Conservation (phyloP, 2,888 invertebrate genomes). For the Gibbula magus region DNA sequence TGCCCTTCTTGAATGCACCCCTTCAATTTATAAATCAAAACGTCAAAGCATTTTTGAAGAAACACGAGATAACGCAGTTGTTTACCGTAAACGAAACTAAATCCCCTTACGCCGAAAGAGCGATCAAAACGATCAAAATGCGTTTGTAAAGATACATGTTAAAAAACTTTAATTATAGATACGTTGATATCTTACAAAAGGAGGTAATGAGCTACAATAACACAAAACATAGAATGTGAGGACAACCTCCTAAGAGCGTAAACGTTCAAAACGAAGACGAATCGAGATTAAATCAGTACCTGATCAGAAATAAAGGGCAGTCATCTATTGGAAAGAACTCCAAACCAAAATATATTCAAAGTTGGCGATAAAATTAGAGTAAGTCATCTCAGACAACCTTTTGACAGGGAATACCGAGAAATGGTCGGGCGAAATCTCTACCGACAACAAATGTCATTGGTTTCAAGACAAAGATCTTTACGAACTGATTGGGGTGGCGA, state of each 20-base stretch:
- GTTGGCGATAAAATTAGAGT: constrained; percentile 2
- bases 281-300: neutral
- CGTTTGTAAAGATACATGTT: constrained; percentile 37
- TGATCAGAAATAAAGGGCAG: neutral
- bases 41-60: constrained; percentile 25
- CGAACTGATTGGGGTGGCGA: constrained; percentile 34
- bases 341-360: neutral
- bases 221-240: constrained; percentile 33
- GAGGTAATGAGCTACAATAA: constrained; percentile 36
- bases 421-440: constrained; percentile 41
- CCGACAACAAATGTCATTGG: constrained; percentile 23
- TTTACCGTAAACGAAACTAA: constrained; percentile 35
- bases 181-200: constrained; percentile 34
- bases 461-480: constrained; percentile 38
- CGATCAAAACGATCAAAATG: constrained; percentile 40
- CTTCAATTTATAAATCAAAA: neutral
- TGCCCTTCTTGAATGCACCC: too few relatives aligned
- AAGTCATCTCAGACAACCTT: constrained; percentile 18
- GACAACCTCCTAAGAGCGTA: neutral
- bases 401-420: constrained; percentile 42
- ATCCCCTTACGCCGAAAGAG: constrained; percentile 38
- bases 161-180: constrained; percentile 29
- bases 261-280: neutral
- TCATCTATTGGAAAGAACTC: neutral
- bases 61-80: constrained; percentile 28